Conservation (phyloP, 2,113 vertebrate genomes). For the Scalopus aquaticus region DNA sequence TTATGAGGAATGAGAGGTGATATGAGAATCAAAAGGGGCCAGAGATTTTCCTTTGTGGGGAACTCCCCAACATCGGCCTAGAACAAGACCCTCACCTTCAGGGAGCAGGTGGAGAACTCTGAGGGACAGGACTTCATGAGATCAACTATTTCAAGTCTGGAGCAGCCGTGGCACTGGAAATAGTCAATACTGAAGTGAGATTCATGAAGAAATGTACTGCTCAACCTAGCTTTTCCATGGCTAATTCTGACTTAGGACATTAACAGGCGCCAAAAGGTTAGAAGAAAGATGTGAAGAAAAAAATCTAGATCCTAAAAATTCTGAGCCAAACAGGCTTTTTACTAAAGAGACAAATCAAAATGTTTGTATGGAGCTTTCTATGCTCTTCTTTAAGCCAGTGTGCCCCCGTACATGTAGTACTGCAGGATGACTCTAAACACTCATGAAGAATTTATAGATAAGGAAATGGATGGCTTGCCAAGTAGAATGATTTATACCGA, state of each 20-base stretch:
- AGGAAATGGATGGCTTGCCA: conserved; percentile 65
- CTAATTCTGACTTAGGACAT: conserved; percentile 54
- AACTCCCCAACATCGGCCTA: conserved; percentile 68
- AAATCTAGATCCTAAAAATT: conserved; percentile 68
- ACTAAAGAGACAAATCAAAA: conserved; percentile 58
- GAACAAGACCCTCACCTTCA: conserved; percentile 70
- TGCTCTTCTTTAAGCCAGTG: not conserved
- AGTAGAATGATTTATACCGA: conserved; percentile 72
- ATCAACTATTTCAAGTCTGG: conserved; percentile 73
- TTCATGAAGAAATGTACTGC: conserved; percentile 63
- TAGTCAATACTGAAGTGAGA: conserved; percentile 59
- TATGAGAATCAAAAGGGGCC: conserved; percentile 46
- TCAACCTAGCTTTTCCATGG: conserved; percentile 3
- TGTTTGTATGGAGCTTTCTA: not conserved
- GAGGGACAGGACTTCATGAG: conserved; percentile 63
- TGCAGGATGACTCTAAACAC: conserved; percentile 51
- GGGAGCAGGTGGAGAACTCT: conserved; percentile 49
- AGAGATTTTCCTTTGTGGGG: conserved; percentile 71
- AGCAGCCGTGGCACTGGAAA: conserved; percentile 56
- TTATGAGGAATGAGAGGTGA: not conserved
- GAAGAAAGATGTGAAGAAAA: conserved; percentile 25
- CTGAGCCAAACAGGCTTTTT: conserved; percentile 80
- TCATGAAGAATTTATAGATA: conserved; percentile 78
- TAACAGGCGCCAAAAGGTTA: conserved; percentile 51
- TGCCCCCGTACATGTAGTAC: conserved; percentile 17